A percentile compares a stretch with the other conserved stretches of the same genome.
Evolutionary conservation across 2,113 vertebrate species (phyloP).

Genomic region (Eudyptes chrysolophus): DNA sequence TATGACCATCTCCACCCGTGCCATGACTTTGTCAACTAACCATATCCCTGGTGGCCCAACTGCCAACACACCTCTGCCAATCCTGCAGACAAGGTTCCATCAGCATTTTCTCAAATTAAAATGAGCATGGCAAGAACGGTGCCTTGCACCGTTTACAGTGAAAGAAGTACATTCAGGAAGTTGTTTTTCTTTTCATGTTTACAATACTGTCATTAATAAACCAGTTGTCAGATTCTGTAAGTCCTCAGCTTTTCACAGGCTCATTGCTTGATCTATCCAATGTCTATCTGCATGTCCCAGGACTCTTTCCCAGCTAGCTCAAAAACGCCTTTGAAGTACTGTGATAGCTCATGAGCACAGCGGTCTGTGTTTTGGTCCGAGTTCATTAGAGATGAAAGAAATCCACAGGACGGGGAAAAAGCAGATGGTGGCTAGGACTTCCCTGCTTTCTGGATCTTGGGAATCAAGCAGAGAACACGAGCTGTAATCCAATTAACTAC

Average conservation of each 20-base stretch:
- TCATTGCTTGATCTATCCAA: not conserved
- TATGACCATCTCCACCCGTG: not conserved
- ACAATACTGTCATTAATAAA: not conserved
- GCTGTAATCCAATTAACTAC: not conserved
- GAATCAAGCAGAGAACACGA: not conserved
- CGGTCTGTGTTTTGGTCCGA: not conserved
- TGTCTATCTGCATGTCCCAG: not conserved
- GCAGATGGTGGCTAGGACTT: not conserved
- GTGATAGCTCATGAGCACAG: not conserved
- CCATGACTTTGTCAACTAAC: not conserved
- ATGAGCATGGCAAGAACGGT: not conserved
- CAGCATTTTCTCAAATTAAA: not conserved
- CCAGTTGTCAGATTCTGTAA: not conserved
- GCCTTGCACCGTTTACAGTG: not conserved
- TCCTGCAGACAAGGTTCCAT: not conserved
- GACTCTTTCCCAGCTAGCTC: not conserved
- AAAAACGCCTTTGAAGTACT: not conserved
- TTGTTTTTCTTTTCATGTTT: not conserved
- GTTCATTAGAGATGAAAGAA: slow-evolving; percentile 1
- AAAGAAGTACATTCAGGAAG: not conserved
- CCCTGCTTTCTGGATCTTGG: not conserved
- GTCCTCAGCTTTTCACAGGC: not conserved
- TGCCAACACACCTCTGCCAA: not conserved
- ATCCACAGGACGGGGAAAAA: not conserved
- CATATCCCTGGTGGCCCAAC: not conserved